Evolutionary conservation across 2,888 invertebrate species (phyloP).

Genomic region (Hofmannophila pseudospretella): DNA sequence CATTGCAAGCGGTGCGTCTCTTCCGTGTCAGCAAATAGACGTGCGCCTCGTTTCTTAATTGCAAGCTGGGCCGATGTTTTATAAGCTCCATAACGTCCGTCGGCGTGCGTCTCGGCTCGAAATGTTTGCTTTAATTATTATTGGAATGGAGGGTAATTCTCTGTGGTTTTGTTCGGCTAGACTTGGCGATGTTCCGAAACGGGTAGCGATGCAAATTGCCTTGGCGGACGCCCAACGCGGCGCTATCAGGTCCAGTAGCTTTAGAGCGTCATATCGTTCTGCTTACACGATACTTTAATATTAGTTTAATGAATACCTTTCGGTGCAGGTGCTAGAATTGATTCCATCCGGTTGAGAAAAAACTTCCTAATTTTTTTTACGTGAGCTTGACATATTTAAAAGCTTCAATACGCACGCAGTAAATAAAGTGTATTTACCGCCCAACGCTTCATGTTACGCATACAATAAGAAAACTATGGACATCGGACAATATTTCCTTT

Average conservation of each 20-base stretch:
- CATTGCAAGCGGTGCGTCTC: conserved; percentile 69
- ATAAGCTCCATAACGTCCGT: conserved; percentile 75
- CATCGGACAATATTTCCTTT: conserved; percentile 68
- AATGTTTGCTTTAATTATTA: conserved; percentile 79
- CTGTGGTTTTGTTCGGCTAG: conserved; percentile 78
- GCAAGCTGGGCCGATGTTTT: conserved; percentile 70
- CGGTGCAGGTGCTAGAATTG: too few species aligned
- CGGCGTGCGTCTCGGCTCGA: conserved; percentile 67
- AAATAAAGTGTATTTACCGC: too few species aligned
- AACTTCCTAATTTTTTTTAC: background rate
- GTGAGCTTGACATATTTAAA: too few species aligned
- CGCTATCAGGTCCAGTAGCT: conserved; percentile 59
- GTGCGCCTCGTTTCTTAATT: conserved; percentile 72
- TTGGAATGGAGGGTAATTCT: conserved; percentile 78
- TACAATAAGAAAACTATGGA: conserved; percentile 32
- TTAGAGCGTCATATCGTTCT: conserved; percentile 47
- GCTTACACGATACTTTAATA: too few species aligned
- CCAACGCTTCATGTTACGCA: conserved; percentile 3
- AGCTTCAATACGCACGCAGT: too few species aligned
- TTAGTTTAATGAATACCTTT: too few species aligned
- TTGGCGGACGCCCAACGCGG: conserved; percentile 76
- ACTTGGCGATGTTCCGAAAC: conserved; percentile 78
- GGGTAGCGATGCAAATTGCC: conserved; percentile 78
- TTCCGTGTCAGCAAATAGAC: conserved; percentile 76
- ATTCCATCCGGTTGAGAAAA: too few species aligned